These are phyloP conservation scores for Horisme vitalbata DNA, from an alignment of 2,888 invertebrate genomes.

Conservation along the genomic window DNA sequence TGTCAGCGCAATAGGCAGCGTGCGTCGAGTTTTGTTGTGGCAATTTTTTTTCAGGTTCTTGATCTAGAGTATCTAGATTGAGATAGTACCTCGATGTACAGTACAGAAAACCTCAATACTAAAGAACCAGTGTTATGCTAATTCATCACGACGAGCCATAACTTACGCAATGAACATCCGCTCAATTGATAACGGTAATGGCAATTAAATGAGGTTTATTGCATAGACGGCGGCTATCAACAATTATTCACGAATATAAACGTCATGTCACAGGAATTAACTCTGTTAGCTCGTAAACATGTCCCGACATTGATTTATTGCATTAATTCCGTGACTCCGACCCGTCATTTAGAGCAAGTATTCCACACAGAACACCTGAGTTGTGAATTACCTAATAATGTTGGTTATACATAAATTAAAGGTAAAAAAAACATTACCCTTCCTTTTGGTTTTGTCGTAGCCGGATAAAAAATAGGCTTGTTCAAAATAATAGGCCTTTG, in stretches of 20 bases:
- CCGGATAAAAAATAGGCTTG: no score
- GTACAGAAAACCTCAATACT: no score
- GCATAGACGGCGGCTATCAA: constrained; percentile 55
- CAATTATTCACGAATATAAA: constrained; percentile 80
- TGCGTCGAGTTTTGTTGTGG: no score
- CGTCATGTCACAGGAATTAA: constrained; percentile 80
- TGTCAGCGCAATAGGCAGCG: no score
- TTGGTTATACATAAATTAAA: no score
- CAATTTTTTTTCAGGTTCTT: no score
- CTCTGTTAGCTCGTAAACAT: constrained; percentile 82
- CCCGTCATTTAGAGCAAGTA: constrained; percentile 64
- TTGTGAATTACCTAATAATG: neutral
- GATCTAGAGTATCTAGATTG: no score
- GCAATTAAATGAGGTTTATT: constrained; percentile 45
- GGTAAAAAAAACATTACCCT: no score
- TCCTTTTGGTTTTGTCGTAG: no score
- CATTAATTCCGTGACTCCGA: constrained; percentile 67
- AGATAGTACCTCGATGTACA: no score
- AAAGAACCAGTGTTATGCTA: no score
- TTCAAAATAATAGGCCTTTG: no score
- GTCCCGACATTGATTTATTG: constrained; percentile 77
- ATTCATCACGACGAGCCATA: neutral
- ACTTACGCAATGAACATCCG: constrained; percentile 11
- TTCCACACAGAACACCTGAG: constrained; percentile 44
- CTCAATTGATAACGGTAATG: constrained; percentile 27